phyloP scores from a whole-genome alignment of 2,888 invertebrate genomes.

The Scaptomyza cyrtandrae region DNA sequence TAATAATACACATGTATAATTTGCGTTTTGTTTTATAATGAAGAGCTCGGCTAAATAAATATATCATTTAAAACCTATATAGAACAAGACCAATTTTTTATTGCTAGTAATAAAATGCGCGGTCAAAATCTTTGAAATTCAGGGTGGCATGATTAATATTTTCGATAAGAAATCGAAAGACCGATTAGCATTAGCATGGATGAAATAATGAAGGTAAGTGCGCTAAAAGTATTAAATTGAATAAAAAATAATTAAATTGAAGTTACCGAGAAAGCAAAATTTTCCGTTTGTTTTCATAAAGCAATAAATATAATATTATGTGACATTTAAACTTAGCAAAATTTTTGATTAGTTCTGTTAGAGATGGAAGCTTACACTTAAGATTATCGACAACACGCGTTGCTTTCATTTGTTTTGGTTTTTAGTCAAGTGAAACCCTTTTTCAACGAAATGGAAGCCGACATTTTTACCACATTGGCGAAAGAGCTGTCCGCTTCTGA shows the following conservation, averaged over 20 bases:
- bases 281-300: no score
- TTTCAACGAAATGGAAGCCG: constrained; percentile 46
- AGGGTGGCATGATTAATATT: no score
- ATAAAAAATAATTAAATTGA: no score
- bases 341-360: neutral
- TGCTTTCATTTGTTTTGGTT: constrained; percentile 8
- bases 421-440: neutral
- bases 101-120: neutral
- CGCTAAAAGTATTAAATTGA: no score
- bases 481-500: constrained; percentile 86
- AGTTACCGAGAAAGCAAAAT: no score
- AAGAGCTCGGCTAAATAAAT: constrained; percentile 55
- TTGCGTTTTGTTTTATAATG: constrained; percentile 37
- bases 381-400: neutral
- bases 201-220: neutral
- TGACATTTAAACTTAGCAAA: no score
- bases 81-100: neutral
- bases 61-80: constrained; percentile 44
- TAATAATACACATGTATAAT: constrained; percentile 52
- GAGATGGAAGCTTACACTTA: neutral
- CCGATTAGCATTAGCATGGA: neutral
- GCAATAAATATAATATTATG: no score
- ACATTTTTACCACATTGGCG: constrained; percentile 60
- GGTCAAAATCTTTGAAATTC: no score
- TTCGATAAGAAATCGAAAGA: constrained; percentile 7